phyloP scores from a whole-genome alignment of 2,888 invertebrate genomes.

The Fragum sueziense region DNA sequence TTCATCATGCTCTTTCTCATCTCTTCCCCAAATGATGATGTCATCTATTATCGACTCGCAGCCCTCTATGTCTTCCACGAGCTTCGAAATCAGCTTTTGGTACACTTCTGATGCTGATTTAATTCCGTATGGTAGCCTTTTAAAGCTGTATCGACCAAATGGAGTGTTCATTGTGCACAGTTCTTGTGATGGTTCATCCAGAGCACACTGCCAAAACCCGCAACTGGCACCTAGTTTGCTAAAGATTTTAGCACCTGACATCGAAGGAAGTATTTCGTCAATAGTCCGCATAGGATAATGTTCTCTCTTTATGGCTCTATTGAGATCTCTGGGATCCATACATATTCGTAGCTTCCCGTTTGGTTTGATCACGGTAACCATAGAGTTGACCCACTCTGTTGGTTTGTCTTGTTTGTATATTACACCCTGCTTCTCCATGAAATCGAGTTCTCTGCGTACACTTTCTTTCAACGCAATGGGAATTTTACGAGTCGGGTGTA shows the following conservation, averaged over 20 bases:
- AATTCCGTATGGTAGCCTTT: slow-evolving; percentile 47
- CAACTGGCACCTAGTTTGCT: slow-evolving; percentile 46
- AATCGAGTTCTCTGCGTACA: slow-evolving; percentile 41
- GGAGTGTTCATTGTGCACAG: slow-evolving; percentile 52
- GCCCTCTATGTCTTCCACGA: slow-evolving; percentile 39
- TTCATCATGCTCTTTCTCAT: slow-evolving; percentile 44
- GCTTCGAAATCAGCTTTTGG: slow-evolving; percentile 38
- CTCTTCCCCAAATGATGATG: slow-evolving; percentile 43
- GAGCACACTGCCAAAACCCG: slow-evolving; percentile 53
- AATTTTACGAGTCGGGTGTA: slow-evolving; percentile 44
- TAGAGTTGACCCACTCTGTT: slow-evolving; percentile 49
- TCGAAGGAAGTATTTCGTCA: slow-evolving; percentile 48
- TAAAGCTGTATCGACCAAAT: slow-evolving; percentile 43
- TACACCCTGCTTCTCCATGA: slow-evolving; percentile 48
- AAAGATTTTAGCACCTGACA: slow-evolving; percentile 51
- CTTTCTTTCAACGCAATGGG: slow-evolving; percentile 40
- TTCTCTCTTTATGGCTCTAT: slow-evolving; percentile 50
- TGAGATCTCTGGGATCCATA: slow-evolving; percentile 56
- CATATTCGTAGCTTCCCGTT: slow-evolving; percentile 49
- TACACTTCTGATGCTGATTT: slow-evolving; percentile 47
- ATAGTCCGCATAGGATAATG: slow-evolving; percentile 57
- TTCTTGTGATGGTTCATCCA: slow-evolving; percentile 38
- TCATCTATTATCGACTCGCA: slow-evolving; percentile 50
- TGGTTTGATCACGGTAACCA: slow-evolving; percentile 52
- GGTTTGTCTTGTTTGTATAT: slow-evolving; percentile 44